Evolutionary conservation across 2,888 invertebrate species (phyloP), one percentile per base, ranked within the genome.

Genomic region (Phlogophora meticulosa): DNA sequence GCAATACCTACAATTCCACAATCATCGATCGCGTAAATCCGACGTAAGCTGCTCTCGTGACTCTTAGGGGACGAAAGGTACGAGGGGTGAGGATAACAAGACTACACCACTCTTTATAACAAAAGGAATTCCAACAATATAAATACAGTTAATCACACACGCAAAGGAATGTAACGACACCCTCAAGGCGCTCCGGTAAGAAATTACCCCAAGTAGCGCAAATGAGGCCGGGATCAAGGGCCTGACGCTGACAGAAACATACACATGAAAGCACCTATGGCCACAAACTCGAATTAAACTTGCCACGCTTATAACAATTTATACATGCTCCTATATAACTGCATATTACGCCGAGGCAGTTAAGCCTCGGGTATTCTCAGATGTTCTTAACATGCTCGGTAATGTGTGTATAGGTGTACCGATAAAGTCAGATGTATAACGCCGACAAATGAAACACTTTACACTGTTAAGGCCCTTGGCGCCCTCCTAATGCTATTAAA

Each of bases 11-110:
- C 80, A 81, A 78, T 87, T 86, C 82, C 83, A 78, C 86, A 88
- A 87, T 87, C 88, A 92, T 93, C 90, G 92, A 89, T 91, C 91
- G 85, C 85, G 86, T 87, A 91, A 93, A 92, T 88, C 91, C 88
- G 87, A 87, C 91, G 88, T 91, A 91, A 89, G 89, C 85, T 84
- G 86, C 87, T 88, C 88, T 90, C 85, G 87, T 89, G 87, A 87
- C 86, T 86, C 83, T 84, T 80, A 82, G 80, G 85, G 81, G 83
- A 81, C 81, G 81, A 72, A 85, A 84, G 82, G 78, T 78, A 74
- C 62, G 78, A 84, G 82, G 82, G 87, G 83, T 72, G 88, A 81
- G 82, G 87, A 88, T 88, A 89, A 90, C 87, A 90, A 84, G 87
- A 88, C 88, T 85, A 85, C 20, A 52, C 84, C 84, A 84, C 83